These are phyloP conservation scores for Chloebia gouldiae DNA, from an alignment of 2,113 vertebrate species.

Conservation along the genomic window DNA sequence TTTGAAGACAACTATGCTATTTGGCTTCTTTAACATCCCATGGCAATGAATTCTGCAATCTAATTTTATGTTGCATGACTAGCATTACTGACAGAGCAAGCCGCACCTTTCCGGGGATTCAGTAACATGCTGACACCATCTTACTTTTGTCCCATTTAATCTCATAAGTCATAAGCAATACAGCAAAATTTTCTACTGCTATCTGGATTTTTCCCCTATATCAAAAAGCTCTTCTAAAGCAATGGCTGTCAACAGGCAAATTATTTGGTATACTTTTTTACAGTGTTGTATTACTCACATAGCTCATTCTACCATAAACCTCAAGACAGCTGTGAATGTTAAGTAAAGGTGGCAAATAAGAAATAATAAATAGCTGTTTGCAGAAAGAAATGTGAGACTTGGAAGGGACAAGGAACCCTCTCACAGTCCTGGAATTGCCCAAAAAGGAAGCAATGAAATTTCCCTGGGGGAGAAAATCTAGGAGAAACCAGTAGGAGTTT, in stretches of 20 bases:
- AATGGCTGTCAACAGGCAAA: neutral
- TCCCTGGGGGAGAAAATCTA: neutral
- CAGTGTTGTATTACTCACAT: neutral
- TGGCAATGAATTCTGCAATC: neutral
- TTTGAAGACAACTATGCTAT: neutral
- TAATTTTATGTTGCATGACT: neutral
- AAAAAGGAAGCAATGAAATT: neutral
- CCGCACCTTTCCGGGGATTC: neutral
- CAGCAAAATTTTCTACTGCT: neutral
- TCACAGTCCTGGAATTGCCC: neutral
- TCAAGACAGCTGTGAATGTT: neutral
- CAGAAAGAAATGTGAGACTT: neutral
- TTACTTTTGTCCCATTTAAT: neutral
- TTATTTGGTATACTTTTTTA: neutral
- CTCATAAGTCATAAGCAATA: neutral
- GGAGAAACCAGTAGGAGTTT: neutral
- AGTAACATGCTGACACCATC: neutral
- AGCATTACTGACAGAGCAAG: neutral
- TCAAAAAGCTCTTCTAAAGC: neutral
- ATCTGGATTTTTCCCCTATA: neutral
- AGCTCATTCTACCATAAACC: neutral
- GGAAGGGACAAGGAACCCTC: neutral
- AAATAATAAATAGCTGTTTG: neutral
- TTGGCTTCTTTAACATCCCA: constrained; percentile 8
- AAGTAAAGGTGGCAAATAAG: neutral